Evolutionary conservation across 1,140 invertebrate species (phyloP).

Genomic region (Lepidostoma basale): DNA sequence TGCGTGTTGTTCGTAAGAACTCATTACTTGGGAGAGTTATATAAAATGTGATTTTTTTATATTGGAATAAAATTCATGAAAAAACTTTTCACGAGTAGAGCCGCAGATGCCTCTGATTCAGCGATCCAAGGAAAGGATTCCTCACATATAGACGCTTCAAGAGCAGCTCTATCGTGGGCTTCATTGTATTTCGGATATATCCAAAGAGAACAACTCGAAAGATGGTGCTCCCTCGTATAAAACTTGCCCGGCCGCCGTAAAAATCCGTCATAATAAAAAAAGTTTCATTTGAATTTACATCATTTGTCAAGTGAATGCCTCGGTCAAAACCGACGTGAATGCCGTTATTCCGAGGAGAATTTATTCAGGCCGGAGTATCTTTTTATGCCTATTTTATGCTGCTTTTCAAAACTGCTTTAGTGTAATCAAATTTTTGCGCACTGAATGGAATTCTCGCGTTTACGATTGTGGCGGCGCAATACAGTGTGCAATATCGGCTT

Average conservation of each 20-base stretch:
- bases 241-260: neutral
- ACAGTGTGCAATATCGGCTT: too few relatives aligned
- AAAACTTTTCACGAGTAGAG: neutral
- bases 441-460: conserved; percentile 18
- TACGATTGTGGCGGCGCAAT: too few relatives aligned
- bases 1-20: too few relatives aligned
- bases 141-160: neutral
- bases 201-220: neutral
- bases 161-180: neutral
- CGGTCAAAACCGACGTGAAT: conserved; percentile 36
- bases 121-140: neutral
- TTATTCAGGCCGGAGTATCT: neutral
- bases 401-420: conserved; percentile 14
- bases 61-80: neutral
- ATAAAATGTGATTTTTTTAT: neutral
- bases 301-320: conserved; percentile 38
- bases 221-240: conserved; percentile 3
- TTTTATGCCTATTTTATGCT: conserved; percentile 10
- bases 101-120: neutral
- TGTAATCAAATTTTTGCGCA: conserved; percentile 21
- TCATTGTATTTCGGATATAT: neutral
- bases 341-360: conserved; percentile 1
- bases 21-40: too few relatives aligned
- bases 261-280: conserved; percentile 30
- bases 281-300: conserved; percentile 37